Base-by-base conservation (phyloP, 2,888 invertebrate species). In the Hydropsyche betteni region DNA sequence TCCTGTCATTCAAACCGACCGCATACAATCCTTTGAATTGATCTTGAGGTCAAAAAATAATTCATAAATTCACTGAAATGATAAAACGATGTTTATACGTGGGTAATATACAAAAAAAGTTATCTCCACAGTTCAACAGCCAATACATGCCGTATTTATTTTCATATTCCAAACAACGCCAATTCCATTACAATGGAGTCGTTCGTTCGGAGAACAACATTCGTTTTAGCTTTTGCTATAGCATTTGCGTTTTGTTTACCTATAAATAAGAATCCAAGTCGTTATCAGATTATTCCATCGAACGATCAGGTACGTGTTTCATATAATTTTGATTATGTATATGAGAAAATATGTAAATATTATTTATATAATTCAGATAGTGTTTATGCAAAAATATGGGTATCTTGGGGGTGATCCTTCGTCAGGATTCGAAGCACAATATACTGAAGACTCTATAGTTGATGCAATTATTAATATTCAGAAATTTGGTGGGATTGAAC, bases 331-430 rank as follows among this genome's bases (percentile, higher is more conserved):
- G 53, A 14, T 16, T 16, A 53, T 53, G 2, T 5, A 6, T 4
- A 5, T 8, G 55, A n/a, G 1, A 12, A 87, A 87, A 79, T 94
- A 89, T 84, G 94, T 24, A 24, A 24, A 2, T 24, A 64, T 36
- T 64, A 12, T 53, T n/a, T 12, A 2, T 55, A 14, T 24, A 24
- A 69, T 77, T 44, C 81, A 93, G 92, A 81, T 92, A 74, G 84
- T 86, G 74, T 94, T 92, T 82, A 89, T 93, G 89, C 89, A 89
- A 81, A 87, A 87, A 79, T 94, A 89, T 84, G 94, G 93, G 4
- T 93, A 94, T 83, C 83, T 93, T 68, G 86, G 88, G 75, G 89
- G 90, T 0, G 88, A 86, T 36, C 84, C 83, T 64, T 83, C 84
- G 0, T 85, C 82, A 0, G 83, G 84, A 79, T 83, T 88, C 0